Conservation (phyloP, 2,888 invertebrate genomes). For the Agrotis puta region DNA sequence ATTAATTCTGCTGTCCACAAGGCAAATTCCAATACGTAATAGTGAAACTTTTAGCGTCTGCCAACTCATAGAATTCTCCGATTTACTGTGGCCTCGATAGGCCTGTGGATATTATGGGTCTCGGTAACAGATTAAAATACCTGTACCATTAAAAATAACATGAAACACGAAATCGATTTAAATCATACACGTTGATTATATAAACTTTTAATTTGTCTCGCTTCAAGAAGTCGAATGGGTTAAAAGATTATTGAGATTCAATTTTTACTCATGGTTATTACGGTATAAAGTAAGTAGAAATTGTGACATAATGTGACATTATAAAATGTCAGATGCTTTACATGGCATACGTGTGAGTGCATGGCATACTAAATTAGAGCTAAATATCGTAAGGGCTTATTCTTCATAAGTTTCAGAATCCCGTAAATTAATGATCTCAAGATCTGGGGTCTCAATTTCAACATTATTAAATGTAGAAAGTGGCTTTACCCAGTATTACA, state of each 20-base stretch:
- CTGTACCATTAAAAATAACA: conserved; percentile 57
- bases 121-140: conserved; percentile 42
- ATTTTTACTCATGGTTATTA: conserved; percentile 34
- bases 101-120: conserved; percentile 25
- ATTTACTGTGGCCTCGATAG: conserved; percentile 38
- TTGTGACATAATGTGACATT: not conserved
- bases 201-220: conserved; percentile 52
- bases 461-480: not conserved
- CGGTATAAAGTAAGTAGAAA: conserved; percentile 10
- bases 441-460: not conserved
- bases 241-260: conserved; percentile 39
- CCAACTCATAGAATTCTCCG: conserved; percentile 25
- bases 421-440: not conserved
- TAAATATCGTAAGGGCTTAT: not conserved
- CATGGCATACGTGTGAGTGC: not conserved
- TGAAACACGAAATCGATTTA: conserved; percentile 53
- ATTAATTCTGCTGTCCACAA: conserved; percentile 18
- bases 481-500: not conserved
- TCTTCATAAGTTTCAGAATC: not conserved
- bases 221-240: conserved; percentile 32
- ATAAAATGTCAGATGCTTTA: not conserved
- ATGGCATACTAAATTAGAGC: conserved; percentile 3
- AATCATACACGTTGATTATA: conserved; percentile 55
- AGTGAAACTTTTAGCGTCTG: conserved; percentile 25
- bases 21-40: conserved; percentile 16